Evolutionary conservation across 2,797 vertebrate species (phyloP).

Genomic region (Pygocentrus nattereri): DNA sequence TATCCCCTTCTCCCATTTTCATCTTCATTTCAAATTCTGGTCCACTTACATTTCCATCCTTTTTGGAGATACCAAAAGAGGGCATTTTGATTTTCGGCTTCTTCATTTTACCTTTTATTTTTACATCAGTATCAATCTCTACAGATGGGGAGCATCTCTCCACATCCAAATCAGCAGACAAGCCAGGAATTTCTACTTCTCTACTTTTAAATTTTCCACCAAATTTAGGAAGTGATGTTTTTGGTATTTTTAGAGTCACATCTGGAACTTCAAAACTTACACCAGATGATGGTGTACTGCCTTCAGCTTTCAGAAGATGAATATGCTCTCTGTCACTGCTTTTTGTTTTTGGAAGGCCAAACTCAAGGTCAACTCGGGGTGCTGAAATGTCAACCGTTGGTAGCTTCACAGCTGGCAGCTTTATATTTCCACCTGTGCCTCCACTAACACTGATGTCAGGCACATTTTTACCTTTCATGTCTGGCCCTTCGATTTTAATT

Average conservation of each 20-base stretch:
- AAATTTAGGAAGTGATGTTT: slow-evolving; percentile 83
- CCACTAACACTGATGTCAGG: slow-evolving; percentile 9
- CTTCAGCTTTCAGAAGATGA: slow-evolving; percentile 76
- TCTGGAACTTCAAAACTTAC: slow-evolving; percentile 79
- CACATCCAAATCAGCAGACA: slow-evolving; percentile 62
- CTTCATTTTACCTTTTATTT: slow-evolving; percentile 77
- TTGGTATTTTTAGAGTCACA: slow-evolving; percentile 80
- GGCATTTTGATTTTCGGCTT: slow-evolving; percentile 81
- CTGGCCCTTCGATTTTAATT: slow-evolving; percentile 40
- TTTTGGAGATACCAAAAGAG: slow-evolving; percentile 78
- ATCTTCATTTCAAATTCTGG: slow-evolving; percentile 69
- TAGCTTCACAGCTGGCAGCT: slow-evolving; percentile 79
- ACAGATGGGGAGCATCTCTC: slow-evolving; percentile 66
- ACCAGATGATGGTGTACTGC: slow-evolving; percentile 74
- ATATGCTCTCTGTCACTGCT: slow-evolving; percentile 70
- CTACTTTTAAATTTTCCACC: slow-evolving; percentile 77
- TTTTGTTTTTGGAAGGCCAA: slow-evolving; percentile 76
- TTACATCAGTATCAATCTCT: slow-evolving; percentile 73
- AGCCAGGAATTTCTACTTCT: slow-evolving; percentile 60
- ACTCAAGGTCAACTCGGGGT: slow-evolving; percentile 82
- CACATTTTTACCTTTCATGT: neutral
- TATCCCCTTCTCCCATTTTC: slow-evolving; percentile 62
- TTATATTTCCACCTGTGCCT: slow-evolving; percentile 65
- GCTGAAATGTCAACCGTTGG: slow-evolving; percentile 83
- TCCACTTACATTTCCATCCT: slow-evolving; percentile 68